Conservation (phyloP, 2,797 vertebrate species). For the Cuniculus paca region DNA sequence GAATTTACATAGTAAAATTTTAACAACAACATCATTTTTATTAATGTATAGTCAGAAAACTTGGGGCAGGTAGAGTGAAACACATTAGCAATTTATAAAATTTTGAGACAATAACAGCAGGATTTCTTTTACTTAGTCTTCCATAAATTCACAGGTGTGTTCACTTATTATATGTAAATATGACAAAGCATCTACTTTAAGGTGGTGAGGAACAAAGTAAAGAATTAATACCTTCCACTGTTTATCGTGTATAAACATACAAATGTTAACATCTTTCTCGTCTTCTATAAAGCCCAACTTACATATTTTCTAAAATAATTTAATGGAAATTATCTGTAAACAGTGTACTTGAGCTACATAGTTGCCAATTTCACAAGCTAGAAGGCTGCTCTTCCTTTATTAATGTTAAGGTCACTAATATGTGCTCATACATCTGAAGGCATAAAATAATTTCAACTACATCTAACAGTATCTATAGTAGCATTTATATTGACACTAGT, state of each 20-base stretch:
- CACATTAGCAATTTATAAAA: conserved; percentile 54
- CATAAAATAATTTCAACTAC: conserved; percentile 49
- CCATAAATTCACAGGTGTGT: background rate
- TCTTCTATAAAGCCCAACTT: conserved; percentile 54
- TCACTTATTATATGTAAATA: conserved; percentile 35
- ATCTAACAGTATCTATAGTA: conserved; percentile 66
- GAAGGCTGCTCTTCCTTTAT: background rate
- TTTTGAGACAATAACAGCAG: background rate
- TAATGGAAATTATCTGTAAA: conserved; percentile 18
- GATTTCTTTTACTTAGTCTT: conserved; percentile 43
- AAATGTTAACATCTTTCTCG: conserved; percentile 24
- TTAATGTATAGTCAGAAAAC: conserved; percentile 64
- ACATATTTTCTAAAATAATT: conserved; percentile 54
- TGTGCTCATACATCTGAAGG: conserved; percentile 59
- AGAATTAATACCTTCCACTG: background rate
- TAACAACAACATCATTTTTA: conserved; percentile 62
- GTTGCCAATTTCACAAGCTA: conserved; percentile 48
- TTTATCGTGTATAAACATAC: conserved; percentile 24
- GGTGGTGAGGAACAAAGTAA: background rate
- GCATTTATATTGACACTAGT: conserved; percentile 69
- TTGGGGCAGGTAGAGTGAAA: conserved; percentile 31
- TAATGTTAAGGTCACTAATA: conserved; percentile 71
- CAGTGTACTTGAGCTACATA: conserved; percentile 20
- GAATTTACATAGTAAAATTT: conserved; percentile 57
- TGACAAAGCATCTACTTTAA: conserved; percentile 18